A percentile compares a stretch with the other conserved stretches of the same genome.
phyloP scores from a whole-genome alignment of 2,113 vertebrate species.

The Thunnus maccoyii region DNA sequence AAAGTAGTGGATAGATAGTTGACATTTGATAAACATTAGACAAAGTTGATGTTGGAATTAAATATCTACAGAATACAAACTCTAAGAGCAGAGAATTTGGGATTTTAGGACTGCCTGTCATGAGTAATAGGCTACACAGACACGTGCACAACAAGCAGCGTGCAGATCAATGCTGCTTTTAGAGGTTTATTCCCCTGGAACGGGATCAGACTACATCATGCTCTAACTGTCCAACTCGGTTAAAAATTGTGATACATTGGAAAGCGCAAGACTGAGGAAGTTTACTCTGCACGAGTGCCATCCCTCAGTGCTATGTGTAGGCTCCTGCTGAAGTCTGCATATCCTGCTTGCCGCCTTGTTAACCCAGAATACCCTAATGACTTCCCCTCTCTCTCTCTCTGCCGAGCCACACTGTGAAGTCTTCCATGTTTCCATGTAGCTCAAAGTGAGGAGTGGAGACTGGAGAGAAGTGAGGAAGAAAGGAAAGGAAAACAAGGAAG shows the following conservation, averaged over 20 bases:
- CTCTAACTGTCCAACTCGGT: conserved; percentile 59
- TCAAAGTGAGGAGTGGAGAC: conserved; percentile 49
- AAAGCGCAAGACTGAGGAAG: conserved; percentile 69
- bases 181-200: conserved; percentile 59
- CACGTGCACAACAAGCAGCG: conserved; percentile 30
- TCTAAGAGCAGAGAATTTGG: conserved; percentile 1
- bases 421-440: conserved; percentile 80
- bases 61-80: conserved; percentile 2
- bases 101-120: conserved; percentile 37
- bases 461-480: conserved; percentile 24
- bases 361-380: conserved; percentile 81
- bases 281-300: conserved; percentile 80
- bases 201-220: conserved; percentile 55
- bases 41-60: conserved; percentile 8
- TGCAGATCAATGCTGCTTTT: conserved; percentile 33
- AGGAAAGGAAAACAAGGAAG: conserved; percentile 15
- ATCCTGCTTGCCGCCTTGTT: conserved; percentile 79
- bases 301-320: conserved; percentile 67
- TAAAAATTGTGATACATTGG: conserved; percentile 57
- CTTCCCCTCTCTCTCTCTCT: conserved; percentile 74
- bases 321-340: conserved; percentile 79
- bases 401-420: conserved; percentile 77
- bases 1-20: background rate
- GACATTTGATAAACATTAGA: background rate
- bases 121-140: conserved; percentile 24